These are phyloP conservation scores for Dermatophagoides farinae DNA, from an alignment of 1,140 invertebrate genomes.

Conservation along the genomic window DNA sequence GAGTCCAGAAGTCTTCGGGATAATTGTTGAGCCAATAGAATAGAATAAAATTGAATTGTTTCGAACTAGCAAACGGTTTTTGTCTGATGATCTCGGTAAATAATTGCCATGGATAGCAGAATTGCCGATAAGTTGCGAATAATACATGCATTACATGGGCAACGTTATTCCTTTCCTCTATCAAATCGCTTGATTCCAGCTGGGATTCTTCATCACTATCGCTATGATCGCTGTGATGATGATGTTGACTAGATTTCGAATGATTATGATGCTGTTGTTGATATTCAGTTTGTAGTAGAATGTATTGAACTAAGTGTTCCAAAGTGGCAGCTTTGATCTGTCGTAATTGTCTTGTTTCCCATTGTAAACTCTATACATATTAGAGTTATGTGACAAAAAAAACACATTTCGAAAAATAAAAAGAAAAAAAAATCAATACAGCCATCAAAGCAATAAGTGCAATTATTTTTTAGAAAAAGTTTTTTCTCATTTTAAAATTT, in stretches of 20 bases:
- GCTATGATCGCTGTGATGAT: neutral
- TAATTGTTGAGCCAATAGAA: conserved; percentile 17
- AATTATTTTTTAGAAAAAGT: too few species aligned
- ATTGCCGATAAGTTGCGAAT: conserved; percentile 17
- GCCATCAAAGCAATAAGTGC: too few species aligned
- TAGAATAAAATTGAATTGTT: conserved; percentile 16
- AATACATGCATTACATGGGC: conserved; percentile 16
- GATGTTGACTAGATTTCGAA: neutral
- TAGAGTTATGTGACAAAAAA: neutral
- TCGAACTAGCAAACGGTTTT: neutral
- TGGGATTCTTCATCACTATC: neutral
- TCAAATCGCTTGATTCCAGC: neutral
- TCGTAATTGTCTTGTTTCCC: conserved; percentile 91
- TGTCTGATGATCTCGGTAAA: conserved; percentile 6
- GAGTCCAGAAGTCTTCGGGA: conserved; percentile 14
- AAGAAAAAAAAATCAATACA: neutral
- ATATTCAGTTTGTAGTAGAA: conserved; percentile 34
- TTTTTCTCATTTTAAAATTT: too few species aligned
- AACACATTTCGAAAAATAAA: neutral
- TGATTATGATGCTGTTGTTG: neutral
- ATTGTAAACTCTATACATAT: conserved; percentile 45
- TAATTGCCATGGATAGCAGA: conserved; percentile 9
- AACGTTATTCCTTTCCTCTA: conserved; percentile 16
- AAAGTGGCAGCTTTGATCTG: conserved; percentile 91
- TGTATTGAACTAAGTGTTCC: conserved; percentile 81